Conservation (phyloP, 2,888 invertebrate genomes). For the Rhagonycha fulva region DNA sequence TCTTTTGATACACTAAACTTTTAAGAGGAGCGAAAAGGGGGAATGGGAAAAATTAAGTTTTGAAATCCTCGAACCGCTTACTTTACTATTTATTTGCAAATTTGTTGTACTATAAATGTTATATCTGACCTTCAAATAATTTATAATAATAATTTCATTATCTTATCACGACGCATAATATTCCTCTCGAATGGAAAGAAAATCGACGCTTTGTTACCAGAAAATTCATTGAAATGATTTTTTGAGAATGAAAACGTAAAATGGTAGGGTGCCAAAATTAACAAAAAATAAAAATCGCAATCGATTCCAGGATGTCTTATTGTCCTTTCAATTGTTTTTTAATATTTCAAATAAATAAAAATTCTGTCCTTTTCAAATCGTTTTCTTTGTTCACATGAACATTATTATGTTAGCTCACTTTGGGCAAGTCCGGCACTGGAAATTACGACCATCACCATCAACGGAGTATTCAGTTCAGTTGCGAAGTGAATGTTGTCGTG, state of each 20-base stretch:
- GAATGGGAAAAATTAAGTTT: too few relatives aligned
- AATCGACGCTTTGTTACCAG: not conserved
- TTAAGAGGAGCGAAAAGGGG: too few relatives aligned
- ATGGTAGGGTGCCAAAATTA: too few relatives aligned
- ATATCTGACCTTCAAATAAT: not conserved
- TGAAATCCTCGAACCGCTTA: too few relatives aligned
- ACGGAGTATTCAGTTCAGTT: not conserved
- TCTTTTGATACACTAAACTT: too few relatives aligned
- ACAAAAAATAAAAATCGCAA: not conserved
- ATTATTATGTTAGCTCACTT: not conserved
- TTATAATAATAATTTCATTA: not conserved
- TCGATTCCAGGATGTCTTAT: too few relatives aligned
- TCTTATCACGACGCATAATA: not conserved
- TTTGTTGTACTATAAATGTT: too few relatives aligned
- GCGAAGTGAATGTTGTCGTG: not conserved
- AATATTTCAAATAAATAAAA: too few relatives aligned
- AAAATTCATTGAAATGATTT: not conserved
- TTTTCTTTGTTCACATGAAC: too few relatives aligned
- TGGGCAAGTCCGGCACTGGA: not conserved
- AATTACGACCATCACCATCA: not conserved
- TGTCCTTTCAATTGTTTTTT: too few relatives aligned
- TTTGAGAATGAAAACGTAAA: not conserved
- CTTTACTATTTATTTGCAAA: too few relatives aligned
- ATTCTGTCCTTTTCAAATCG: too few relatives aligned
- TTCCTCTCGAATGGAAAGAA: not conserved